A percentile compares a stretch with the other conserved stretches of the same genome.
phyloP scores from a whole-genome alignment of 2,113 vertebrate genomes.

The Festucalex cinctus region DNA sequence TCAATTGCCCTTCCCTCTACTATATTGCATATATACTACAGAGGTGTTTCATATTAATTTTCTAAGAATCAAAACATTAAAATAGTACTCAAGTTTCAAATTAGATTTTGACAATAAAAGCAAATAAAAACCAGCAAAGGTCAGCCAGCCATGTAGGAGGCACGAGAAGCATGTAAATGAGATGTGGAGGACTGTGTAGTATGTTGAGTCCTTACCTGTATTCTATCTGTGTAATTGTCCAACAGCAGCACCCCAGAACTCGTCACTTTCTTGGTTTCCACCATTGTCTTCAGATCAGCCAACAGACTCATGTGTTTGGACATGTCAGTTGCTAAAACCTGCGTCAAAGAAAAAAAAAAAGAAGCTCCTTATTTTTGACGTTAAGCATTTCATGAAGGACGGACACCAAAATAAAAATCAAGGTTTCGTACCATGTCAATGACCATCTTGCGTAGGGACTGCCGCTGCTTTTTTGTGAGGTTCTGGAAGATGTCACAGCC shows the following conservation, averaged over 20 bases:
- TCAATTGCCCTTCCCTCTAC: no score
- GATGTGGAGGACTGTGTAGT: background rate
- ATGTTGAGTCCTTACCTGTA: constrained; percentile 76
- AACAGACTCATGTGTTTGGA: constrained; percentile 98
- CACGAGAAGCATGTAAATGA: constrained; percentile 19
- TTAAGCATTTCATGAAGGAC: background rate
- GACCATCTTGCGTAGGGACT: constrained; percentile 96
- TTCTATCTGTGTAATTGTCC: constrained; percentile 97
- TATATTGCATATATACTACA: background rate
- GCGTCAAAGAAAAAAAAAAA: background rate
- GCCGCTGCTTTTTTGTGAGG: constrained; percentile 93
- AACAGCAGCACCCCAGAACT: constrained; percentile 95
- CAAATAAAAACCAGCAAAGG: constrained; percentile 10
- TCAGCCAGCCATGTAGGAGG: constrained; percentile 32
- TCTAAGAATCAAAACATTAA: no score
- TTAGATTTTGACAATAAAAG: background rate
- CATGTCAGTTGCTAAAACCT: constrained; percentile 99
- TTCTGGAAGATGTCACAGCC: constrained; percentile 99
- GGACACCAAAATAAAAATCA: fast-evolving
- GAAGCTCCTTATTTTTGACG: background rate
- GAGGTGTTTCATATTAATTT: background rate
- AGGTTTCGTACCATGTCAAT: constrained; percentile 87
- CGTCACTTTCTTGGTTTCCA: constrained; percentile 98
- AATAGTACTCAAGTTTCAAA: background rate
- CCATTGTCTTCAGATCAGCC: constrained; percentile 98